Conservation (phyloP, 2,797 vertebrate genomes). For the Macroramphosus scolopax region DNA sequence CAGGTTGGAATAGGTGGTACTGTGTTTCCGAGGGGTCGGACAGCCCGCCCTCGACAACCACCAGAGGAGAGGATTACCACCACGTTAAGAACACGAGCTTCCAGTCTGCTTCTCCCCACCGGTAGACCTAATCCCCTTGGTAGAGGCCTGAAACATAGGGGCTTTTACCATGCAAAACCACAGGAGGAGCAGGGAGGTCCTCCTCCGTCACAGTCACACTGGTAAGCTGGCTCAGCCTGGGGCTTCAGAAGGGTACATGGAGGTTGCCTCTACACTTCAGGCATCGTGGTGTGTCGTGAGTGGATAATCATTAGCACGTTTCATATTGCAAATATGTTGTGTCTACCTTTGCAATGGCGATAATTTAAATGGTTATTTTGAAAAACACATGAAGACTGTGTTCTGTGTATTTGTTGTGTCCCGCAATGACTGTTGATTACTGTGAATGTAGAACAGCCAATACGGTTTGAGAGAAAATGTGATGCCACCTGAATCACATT, state of each 20-base stretch:
- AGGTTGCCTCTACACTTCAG: slow-evolving; percentile 3
- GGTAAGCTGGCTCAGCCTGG: slow-evolving; percentile 30
- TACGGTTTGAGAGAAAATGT: too few species aligned
- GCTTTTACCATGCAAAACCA: slow-evolving; percentile 54
- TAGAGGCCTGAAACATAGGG: slow-evolving; percentile 49
- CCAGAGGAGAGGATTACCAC: slow-evolving; percentile 52
- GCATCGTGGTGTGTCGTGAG: slow-evolving; percentile 1
- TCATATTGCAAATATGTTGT: too few species aligned
- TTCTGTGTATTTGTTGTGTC: too few species aligned
- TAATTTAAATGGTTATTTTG: too few species aligned
- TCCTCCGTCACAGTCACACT: slow-evolving; percentile 33
- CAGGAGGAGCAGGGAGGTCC: slow-evolving; percentile 46
- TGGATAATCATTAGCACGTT: neutral
- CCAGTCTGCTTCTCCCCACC: slow-evolving; percentile 52
- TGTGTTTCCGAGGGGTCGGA: too few species aligned
- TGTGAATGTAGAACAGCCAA: too few species aligned
- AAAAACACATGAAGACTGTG: too few species aligned
- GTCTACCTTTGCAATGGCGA: too few species aligned
- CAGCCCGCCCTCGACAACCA: slow-evolving; percentile 23
- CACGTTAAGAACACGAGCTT: slow-evolving; percentile 51
- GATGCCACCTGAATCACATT: too few species aligned
- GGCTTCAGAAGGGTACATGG: slow-evolving; percentile 41
- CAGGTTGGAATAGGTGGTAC: neutral
- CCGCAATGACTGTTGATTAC: too few species aligned
- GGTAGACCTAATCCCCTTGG: slow-evolving; percentile 59